phyloP scores from a whole-genome alignment of 2,888 invertebrate species.

The Anoplius nigerrimus region DNA sequence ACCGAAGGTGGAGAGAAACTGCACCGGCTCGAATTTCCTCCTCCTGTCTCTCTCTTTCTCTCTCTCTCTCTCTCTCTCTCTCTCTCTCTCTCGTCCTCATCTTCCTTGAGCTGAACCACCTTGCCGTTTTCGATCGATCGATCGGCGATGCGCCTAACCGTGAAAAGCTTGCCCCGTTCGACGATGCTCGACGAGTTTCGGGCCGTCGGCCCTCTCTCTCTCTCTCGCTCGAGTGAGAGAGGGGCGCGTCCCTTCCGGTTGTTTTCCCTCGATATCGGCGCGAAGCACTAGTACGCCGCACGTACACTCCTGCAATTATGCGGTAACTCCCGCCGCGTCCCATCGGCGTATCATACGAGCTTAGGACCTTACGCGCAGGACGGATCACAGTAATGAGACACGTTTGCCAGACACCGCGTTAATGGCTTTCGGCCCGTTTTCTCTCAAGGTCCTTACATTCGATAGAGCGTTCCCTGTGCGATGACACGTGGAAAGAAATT shows the following conservation, averaged over 20 bases:
- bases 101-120: slow-evolving; percentile 4
- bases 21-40: slow-evolving; percentile 2
- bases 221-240: too few species aligned
- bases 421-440: too few species aligned
- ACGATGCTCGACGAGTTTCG: slow-evolving; percentile 17
- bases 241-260: slow-evolving; percentile 43
- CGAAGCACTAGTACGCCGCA: slow-evolving; percentile 31
- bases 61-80: neutral
- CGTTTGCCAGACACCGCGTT: too few species aligned
- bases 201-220: slow-evolving; percentile 16
- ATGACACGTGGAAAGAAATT: too few species aligned
- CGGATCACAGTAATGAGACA: too few species aligned
- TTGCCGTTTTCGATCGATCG: slow-evolving; percentile 38
- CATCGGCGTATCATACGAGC: slow-evolving; percentile 26
- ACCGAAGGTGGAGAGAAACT: neutral
- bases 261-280: slow-evolving; percentile 33
- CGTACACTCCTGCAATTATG: slow-evolving; percentile 35
- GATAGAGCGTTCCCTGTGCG: too few species aligned
- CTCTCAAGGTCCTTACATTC: too few species aligned
- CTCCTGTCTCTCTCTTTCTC: too few species aligned
- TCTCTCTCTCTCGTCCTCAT: neutral
- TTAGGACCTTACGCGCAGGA: too few species aligned
- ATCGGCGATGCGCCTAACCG: slow-evolving; percentile 36
- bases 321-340: slow-evolving; percentile 20
- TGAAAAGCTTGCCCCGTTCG: slow-evolving; percentile 34